Conservation (phyloP, 2,797 vertebrate genomes). For the Phalanger gymnotis region DNA sequence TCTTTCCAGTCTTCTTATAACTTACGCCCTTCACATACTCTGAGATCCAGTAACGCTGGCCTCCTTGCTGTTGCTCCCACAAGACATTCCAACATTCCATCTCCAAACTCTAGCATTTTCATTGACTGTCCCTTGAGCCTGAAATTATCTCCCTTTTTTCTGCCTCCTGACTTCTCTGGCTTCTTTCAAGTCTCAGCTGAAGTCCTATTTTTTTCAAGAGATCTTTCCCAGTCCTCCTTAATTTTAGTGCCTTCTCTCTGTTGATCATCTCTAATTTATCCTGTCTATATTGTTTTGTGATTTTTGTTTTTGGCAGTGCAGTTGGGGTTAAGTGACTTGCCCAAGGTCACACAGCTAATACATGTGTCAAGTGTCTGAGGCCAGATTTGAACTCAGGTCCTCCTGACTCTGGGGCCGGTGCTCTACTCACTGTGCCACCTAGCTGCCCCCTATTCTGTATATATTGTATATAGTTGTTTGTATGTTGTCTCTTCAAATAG, state of each 20-base stretch:
- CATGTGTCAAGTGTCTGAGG: too few species aligned
- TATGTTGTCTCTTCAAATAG: not conserved
- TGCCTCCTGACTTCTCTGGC: not conserved
- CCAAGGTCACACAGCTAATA: too few species aligned
- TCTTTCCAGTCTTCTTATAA: not conserved
- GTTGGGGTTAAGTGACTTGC: too few species aligned
- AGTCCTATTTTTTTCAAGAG: not conserved
- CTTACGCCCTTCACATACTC: not conserved
- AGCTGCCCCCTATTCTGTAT: not conserved
- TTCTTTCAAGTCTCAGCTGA: not conserved
- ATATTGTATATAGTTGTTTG: not conserved
- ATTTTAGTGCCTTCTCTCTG: not conserved
- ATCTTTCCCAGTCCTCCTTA: not conserved
- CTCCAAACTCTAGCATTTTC: not conserved
- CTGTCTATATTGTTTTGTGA: not conserved
- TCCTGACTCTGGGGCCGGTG: too few species aligned
- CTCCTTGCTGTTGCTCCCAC: not conserved
- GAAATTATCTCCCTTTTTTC: not conserved
- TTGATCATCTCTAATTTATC: not conserved
- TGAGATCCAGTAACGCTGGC: not conserved
- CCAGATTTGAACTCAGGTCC: too few species aligned
- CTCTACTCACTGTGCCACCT: too few species aligned
- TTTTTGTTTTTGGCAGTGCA: too few species aligned
- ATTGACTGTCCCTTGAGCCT: not conserved
- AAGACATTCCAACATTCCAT: not conserved